Conservation (phyloP, 1,140 invertebrate genomes). For the Colletes gigas region DNA sequence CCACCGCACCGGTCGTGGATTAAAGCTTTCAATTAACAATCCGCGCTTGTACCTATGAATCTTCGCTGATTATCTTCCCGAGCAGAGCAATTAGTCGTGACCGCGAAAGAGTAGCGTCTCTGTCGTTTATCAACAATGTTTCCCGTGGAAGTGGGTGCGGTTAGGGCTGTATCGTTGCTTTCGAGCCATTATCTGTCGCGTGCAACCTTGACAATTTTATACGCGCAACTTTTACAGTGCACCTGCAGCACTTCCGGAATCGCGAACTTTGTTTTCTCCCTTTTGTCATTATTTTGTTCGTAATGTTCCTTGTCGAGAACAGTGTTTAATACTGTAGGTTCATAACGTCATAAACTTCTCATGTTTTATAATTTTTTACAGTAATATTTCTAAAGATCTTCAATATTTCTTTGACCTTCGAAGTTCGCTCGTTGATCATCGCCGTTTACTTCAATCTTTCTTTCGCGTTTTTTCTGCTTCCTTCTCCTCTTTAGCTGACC, state of each 20-base stretch:
- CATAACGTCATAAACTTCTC: too few species aligned
- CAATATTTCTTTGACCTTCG: too few species aligned
- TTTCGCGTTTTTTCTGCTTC: not conserved
- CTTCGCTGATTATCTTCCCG: not conserved
- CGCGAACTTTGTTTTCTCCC: too few species aligned
- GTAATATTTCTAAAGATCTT: too few species aligned
- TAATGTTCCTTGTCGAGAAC: too few species aligned
- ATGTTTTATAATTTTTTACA: too few species aligned
- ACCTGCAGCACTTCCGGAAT: not conserved
- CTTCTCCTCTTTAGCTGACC: not conserved
- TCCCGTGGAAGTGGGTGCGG: conserved; percentile 9
- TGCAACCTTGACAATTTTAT: too few species aligned
- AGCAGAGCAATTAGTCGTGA: conserved; percentile 15
- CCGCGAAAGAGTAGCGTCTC: conserved; percentile 17
- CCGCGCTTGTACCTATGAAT: not conserved
- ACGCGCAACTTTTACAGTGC: not conserved
- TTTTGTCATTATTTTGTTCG: too few species aligned
- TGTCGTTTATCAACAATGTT: not conserved
- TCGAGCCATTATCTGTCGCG: not conserved
- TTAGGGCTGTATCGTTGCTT: not conserved
- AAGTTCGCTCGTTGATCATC: not conserved
- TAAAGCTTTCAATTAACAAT: not conserved
- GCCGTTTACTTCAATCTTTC: not conserved
- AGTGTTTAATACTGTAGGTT: too few species aligned
- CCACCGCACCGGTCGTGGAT: not conserved